A percentile compares a stretch with the other conserved stretches of the same genome.
Evolutionary conservation across 2,888 invertebrate species (phyloP).

Genomic region (Amaurobius ferox): DNA sequence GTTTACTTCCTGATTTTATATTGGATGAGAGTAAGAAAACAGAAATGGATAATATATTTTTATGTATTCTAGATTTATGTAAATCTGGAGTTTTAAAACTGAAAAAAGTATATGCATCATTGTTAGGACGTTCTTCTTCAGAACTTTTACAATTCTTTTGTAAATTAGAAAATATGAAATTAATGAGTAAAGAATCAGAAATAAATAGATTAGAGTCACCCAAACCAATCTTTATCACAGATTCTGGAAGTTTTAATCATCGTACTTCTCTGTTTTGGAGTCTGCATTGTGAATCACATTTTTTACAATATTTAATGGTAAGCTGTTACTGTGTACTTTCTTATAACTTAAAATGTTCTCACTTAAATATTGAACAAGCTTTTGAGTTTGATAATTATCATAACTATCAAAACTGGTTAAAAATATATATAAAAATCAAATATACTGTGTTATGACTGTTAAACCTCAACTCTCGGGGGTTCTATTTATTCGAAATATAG

Average conservation of each 20-base stretch:
- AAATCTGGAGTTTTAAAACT: slow-evolving; percentile 21
- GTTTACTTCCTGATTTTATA: slow-evolving; percentile 27
- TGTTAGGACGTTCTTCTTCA: slow-evolving; percentile 37
- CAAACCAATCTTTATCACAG: background rate
- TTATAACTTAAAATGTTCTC: too few species aligned
- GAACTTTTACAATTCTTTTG: slow-evolving; percentile 26
- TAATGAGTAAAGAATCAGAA: background rate
- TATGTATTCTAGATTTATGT: slow-evolving; percentile 14
- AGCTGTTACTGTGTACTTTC: too few species aligned
- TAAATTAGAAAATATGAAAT: slow-evolving; percentile 24
- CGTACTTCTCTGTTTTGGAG: slow-evolving; percentile 29
- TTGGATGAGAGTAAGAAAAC: background rate
- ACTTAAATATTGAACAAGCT: too few species aligned
- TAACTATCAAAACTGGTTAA: too few species aligned
- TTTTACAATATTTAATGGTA: slow-evolving; percentile 52
- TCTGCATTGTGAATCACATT: slow-evolving; percentile 31
- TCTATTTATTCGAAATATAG: too few species aligned
- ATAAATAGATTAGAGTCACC: background rate
- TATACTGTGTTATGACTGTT: too few species aligned
- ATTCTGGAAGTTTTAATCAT: slow-evolving; percentile 18
- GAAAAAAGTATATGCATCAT: slow-evolving; percentile 33
- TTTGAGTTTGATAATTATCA: too few species aligned
- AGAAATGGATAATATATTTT: slow-evolving; percentile 21
- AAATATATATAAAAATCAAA: too few species aligned
- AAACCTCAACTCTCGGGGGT: too few species aligned